These are phyloP conservation scores for Anthophora plumipes DNA, from an alignment of 2,888 invertebrate genomes.

Conservation along the genomic window DNA sequence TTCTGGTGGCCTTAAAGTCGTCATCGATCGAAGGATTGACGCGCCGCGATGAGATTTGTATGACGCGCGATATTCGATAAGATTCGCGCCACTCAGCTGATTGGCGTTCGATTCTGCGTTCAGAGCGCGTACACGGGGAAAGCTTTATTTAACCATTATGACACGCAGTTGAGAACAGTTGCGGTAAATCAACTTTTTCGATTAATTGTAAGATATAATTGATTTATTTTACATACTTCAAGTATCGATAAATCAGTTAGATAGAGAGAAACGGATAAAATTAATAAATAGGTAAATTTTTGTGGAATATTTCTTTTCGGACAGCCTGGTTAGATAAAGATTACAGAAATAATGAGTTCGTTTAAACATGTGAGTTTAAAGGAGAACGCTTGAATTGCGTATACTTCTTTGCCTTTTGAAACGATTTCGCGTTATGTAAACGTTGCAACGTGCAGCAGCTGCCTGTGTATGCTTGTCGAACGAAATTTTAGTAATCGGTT, in stretches of 20 bases:
- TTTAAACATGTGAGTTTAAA: background rate
- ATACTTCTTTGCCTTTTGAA: background rate
- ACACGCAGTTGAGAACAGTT: too few relatives aligned
- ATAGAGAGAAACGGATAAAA: too few relatives aligned
- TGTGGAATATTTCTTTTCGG: background rate
- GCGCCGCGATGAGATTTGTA: background rate
- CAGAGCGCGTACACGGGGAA: background rate
- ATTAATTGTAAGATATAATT: background rate
- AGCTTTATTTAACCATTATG: background rate
- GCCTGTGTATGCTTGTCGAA: background rate
- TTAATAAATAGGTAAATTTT: background rate
- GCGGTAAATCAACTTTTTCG: background rate
- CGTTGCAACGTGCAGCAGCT: background rate
- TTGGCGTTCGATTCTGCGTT: background rate
- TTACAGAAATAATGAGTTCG: background rate
- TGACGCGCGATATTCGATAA: slow-evolving; percentile 3
- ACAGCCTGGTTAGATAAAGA: background rate
- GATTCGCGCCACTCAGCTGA: background rate
- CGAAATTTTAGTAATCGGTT: background rate
- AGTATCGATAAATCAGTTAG: too few relatives aligned
- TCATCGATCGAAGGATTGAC: background rate
- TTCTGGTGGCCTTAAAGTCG: background rate
- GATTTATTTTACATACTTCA: background rate
- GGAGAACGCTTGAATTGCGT: background rate
- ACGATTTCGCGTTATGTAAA: background rate